Conservation (phyloP, 1,140 invertebrate species). For the Drosophila ercepeae region DNA sequence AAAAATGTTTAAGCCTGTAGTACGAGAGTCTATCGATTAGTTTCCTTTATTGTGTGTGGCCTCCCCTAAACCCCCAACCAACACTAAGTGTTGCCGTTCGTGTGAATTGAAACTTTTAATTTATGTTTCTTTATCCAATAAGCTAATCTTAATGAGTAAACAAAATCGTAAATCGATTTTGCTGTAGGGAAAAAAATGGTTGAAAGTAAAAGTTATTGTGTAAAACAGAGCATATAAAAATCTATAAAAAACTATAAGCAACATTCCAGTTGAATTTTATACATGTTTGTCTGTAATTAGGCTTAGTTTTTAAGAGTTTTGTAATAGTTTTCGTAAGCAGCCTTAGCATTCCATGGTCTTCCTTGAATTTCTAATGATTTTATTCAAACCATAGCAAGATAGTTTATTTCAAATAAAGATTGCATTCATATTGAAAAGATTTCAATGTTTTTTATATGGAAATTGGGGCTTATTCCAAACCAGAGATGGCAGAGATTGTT, state of each 20-base stretch:
- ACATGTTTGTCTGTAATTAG: slow-evolving; percentile 28
- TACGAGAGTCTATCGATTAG: slow-evolving; percentile 67
- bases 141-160: slow-evolving; percentile 65
- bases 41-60: slow-evolving; percentile 27
- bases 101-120: slow-evolving; percentile 62
- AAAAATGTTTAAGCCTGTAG: slow-evolving; percentile 27
- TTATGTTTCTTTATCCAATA: slow-evolving; percentile 65
- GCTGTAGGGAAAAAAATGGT: slow-evolving; percentile 68
- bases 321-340: slow-evolving; percentile 35
- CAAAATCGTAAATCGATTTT: slow-evolving; percentile 59
- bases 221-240: slow-evolving; percentile 24
- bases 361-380: slow-evolving; percentile 78
- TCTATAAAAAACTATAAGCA: slow-evolving; percentile 21
- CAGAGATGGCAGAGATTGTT: not conserved
- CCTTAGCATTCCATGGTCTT: slow-evolving; percentile 73
- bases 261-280: slow-evolving; percentile 68
- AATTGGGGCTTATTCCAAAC: not conserved
- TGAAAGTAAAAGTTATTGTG: slow-evolving; percentile 68
- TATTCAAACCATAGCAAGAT: slow-evolving; percentile 38
- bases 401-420: slow-evolving; percentile 73
- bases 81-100: slow-evolving; percentile 72
- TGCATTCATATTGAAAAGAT: slow-evolving; percentile 47
- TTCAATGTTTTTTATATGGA: not conserved
- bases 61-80: slow-evolving; percentile 20
- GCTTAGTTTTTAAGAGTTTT: slow-evolving; percentile 36